Base-by-base conservation (phyloP, 2,113 vertebrate genomes). In the Myotis brandtii region DNA sequence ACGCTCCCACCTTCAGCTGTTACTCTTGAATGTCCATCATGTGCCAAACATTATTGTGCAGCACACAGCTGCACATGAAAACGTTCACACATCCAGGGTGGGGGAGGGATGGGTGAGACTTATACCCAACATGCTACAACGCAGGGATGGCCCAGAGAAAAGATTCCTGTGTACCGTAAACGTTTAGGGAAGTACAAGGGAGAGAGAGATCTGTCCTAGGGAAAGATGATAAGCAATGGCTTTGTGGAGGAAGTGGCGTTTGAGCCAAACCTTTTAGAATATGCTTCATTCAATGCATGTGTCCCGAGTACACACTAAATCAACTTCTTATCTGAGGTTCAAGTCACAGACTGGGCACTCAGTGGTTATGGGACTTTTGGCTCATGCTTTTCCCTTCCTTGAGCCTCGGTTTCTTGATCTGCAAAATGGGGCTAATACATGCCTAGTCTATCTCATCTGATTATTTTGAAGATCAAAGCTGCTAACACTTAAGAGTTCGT, bases 351-450 rank as follows among this genome's bases (percentile, higher is more conserved):
- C 43, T 40, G 9, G 50, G 43, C 27, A 50, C 13, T 48, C 3
- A 30, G 54, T 3, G 2, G 48, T 4, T 21, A 11, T 88, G 30
- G 37, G 21, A 37, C 32, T 23, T 87, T 18, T 23, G 66, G 27
- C 37, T 40, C 14, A 25, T 70, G 11, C 25, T 76, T 66, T 85
- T n/a, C 75, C 46, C 23, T 94, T 73, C 34, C 18, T n/a, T 23
- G 18, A 75, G 76, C n/a, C 67, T 95, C 67, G n/a, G 27, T 93
- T 80, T 75, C 72, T 16, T 92, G 16, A 81, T 79, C 43, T 81
- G 46, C 13, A 91, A 89, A 83, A 69, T 75, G 80, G 73, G 27
- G 16, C 11, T 30, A 75, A 54, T n/a, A 13, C 11, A 21, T 4
- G 12, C 9, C 4, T 40, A 1, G 1, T 67, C 72, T 46, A 25